Evolutionary conservation across 2,888 invertebrate genomes (phyloP).

Genomic region (Machimus rusticus): DNA sequence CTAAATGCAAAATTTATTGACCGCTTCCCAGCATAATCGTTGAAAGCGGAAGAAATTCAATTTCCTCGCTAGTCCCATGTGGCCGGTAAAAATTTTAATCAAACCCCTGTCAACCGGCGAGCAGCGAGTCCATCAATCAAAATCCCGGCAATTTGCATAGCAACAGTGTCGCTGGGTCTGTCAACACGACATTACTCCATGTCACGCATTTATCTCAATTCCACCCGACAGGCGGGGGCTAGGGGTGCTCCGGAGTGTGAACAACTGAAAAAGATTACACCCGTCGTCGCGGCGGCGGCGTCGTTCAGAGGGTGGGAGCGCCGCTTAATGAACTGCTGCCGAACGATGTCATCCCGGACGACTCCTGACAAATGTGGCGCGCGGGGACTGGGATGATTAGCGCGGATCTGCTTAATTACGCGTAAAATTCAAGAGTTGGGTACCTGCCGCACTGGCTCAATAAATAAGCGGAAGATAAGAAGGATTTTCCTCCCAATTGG

Average conservation of each 20-base stretch:
- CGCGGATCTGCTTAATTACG: not conserved
- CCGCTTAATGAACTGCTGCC: not conserved
- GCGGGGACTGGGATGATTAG: not conserved
- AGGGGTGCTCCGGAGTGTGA: constrained; percentile 9
- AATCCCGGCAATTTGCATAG: constrained; percentile 41
- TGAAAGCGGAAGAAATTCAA: constrained; percentile 20
- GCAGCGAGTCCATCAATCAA: constrained; percentile 38
- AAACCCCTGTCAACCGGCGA: constrained; percentile 58
- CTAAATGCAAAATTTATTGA: not conserved
- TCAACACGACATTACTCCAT: constrained; percentile 44
- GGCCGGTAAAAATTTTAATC: constrained; percentile 62
- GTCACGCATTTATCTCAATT: constrained; percentile 46
- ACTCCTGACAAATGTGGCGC: constrained; percentile 5
- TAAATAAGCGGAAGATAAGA: not conserved
- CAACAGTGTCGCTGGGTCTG: constrained; percentile 36
- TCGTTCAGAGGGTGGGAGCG: not conserved
- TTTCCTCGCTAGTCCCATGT: constrained; percentile 56
- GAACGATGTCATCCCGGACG: not conserved
- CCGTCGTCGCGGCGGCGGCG: not conserved
- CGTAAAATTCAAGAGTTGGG: not conserved
- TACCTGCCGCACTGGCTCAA: not conserved
- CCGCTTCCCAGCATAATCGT: not conserved
- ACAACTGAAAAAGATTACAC: not conserved
- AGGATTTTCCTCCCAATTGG: not conserved
- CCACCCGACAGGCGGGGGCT: not conserved